Base-by-base conservation (phyloP, 1,140 invertebrate genomes). In the Hylaeus anthracinus region DNA sequence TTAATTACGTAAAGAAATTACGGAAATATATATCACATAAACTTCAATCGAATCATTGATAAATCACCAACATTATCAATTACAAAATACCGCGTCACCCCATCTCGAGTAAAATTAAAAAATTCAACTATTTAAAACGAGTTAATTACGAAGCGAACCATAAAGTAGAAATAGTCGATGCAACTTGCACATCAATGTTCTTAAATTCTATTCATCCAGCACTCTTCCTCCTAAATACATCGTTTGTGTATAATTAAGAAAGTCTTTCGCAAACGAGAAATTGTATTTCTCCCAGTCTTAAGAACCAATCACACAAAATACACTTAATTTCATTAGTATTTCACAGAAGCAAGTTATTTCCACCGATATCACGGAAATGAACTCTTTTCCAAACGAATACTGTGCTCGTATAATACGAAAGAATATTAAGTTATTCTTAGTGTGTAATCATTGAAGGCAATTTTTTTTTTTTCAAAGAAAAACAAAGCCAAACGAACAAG, bases 211-310 rank as follows among this genome's bases (percentile, higher is more conserved):
- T n/a, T 79, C 51, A 81, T 87, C 84, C 82, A 84, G 84, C 84
- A 86, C 82, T 86, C 77, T 87, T 88, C 75, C 72, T 58, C 65
- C 75, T 48, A 41, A 10, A 51, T 53, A 61, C 72, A 83, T 14
- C 26, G 12, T 81, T 75, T 63, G 26, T n/a, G 66, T 79, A 70
- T 48, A 26, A 48, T 82, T 72, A 73, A 82, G 65, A 83, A 82
- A 84, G 70, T 84, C 75, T 82, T 79, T 55, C 70, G 45, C 80
- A 76, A 79, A 84, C 9, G 70, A 87, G 82, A 86, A 86, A 86
- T 72, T 53, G 12, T 39, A 69, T 86, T 82, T 88, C 74, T 84
- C 84, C 84, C 79, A 84, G 79, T 86, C 86, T 86, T 84, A 63
- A 82, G 70, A 65, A 74, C 66, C 72, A 63, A 84, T 88, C 86